Conservation (phyloP, 2,888 invertebrate species). For the Alloplasta piceator region DNA sequence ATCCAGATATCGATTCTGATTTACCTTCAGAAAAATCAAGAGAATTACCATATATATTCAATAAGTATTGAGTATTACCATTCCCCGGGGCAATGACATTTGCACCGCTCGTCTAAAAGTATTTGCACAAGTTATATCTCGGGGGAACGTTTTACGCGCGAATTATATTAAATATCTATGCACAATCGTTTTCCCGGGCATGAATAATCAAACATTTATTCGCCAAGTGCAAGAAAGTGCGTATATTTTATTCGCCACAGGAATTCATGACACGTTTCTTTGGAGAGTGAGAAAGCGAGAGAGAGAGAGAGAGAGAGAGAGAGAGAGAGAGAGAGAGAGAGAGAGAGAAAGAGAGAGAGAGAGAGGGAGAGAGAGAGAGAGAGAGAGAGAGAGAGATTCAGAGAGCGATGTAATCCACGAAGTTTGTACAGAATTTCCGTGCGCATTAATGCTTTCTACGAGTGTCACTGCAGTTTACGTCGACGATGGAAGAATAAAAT, state of each 20-base stretch:
- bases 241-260: slow-evolving; percentile 40
- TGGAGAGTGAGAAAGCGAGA: too few species aligned
- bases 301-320: too few species aligned
- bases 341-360: neutral
- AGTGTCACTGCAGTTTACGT: slow-evolving; percentile 14
- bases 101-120: slow-evolving; percentile 17
- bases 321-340: neutral
- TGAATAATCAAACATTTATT: slow-evolving; percentile 60
- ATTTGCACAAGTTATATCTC: slow-evolving; percentile 8
- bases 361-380: neutral
- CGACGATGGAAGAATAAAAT: neutral
- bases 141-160: slow-evolving; percentile 12
- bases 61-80: slow-evolving; percentile 21
- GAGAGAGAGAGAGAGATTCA: neutral
- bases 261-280: slow-evolving; percentile 48
- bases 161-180: too few species aligned
- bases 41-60: too few species aligned
- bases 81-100: neutral
- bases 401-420: neutral
- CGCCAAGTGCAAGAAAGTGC: slow-evolving; percentile 54
- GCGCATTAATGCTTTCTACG: slow-evolving; percentile 22
- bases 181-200: slow-evolving; percentile 6
- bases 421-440: slow-evolving; percentile 31
- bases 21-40: too few species aligned
- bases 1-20: too few species aligned